Percentiles rank a stretch among this genome's conserved stretches.
phyloP scores from a whole-genome alignment of 2,113 vertebrate species.

The Marmota flaviventris region DNA sequence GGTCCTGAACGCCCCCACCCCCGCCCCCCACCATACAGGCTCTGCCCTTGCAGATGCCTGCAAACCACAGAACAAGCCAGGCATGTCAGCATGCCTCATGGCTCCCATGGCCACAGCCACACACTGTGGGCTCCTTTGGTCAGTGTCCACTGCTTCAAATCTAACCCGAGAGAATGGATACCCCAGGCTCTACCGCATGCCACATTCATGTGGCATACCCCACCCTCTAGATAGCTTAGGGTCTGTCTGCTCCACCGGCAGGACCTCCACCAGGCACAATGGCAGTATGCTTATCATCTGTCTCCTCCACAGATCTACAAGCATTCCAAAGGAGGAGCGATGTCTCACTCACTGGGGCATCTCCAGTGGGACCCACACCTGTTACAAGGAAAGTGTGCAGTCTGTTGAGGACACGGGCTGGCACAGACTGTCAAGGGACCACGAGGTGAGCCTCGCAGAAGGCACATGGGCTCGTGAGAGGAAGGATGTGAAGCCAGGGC shows the following conservation, averaged over 20 bases:
- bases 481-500: not conserved
- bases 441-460: not conserved
- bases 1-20: not conserved
- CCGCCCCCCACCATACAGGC: not conserved
- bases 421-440: not conserved
- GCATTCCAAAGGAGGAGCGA: not conserved
- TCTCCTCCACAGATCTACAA: not conserved
- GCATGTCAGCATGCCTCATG: accelerated
- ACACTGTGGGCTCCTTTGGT: not conserved
- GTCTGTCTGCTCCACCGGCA: not conserved
- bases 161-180: not conserved
- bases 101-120: not conserved
- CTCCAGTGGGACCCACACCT: not conserved
- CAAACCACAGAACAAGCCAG: not conserved
- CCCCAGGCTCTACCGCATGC: no score
- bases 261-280: not conserved
- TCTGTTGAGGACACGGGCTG: not conserved
- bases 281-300: not conserved
- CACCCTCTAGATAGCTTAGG: not conserved
- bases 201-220: not conserved
- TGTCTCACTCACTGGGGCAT: no score
- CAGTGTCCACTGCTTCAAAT: accelerated
- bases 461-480: accelerated
- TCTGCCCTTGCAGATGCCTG: not conserved
- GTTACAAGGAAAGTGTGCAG: not conserved